Evolutionary conservation across 2,888 invertebrate species (phyloP).

Genomic region (Drosophila mimetica): DNA sequence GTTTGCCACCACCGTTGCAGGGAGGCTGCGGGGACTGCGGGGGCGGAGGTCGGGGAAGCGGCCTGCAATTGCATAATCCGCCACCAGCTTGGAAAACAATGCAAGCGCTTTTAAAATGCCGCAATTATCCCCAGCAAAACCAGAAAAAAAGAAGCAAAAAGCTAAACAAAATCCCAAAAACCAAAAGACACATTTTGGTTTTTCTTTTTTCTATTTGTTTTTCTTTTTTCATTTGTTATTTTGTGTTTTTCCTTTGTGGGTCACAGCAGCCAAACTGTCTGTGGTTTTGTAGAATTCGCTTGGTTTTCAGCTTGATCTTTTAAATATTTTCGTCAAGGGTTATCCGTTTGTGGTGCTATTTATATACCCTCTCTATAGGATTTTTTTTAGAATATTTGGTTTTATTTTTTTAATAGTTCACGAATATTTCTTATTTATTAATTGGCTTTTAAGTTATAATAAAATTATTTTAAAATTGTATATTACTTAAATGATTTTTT

Average conservation of each 20-base stretch:
- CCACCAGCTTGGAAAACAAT: slow-evolving; percentile 60
- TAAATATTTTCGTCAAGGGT: slow-evolving; percentile 1
- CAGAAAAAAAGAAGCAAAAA: slow-evolving; percentile 27
- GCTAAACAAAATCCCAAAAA: slow-evolving; percentile 32
- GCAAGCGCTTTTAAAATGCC: slow-evolving; percentile 66
- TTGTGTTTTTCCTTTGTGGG: slow-evolving; percentile 47
- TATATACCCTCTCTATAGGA: not conserved
- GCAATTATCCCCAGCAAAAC: slow-evolving; percentile 63
- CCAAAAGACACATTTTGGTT: slow-evolving; percentile 41
- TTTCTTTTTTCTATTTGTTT: slow-evolving; percentile 10
- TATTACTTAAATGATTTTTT: too few species aligned
- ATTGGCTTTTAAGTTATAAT: too few species aligned
- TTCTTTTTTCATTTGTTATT: not conserved
- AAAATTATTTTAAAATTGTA: too few species aligned
- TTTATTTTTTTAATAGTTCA: too few species aligned
- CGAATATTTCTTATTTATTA: too few species aligned
- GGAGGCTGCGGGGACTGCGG: not conserved
- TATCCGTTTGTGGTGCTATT: not conserved
- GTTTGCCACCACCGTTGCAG: slow-evolving; percentile 54
- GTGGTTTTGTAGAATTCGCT: slow-evolving; percentile 33
- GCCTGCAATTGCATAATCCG: slow-evolving; percentile 66
- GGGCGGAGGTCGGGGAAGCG: slow-evolving; percentile 1
- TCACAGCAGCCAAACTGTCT: slow-evolving; percentile 55
- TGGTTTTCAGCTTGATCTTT: slow-evolving; percentile 35
- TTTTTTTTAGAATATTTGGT: too few species aligned